Evolutionary conservation across 2,888 invertebrate genomes (phyloP), one percentile per base, ranked within the genome.

Genomic region (Calameuta idolon): DNA sequence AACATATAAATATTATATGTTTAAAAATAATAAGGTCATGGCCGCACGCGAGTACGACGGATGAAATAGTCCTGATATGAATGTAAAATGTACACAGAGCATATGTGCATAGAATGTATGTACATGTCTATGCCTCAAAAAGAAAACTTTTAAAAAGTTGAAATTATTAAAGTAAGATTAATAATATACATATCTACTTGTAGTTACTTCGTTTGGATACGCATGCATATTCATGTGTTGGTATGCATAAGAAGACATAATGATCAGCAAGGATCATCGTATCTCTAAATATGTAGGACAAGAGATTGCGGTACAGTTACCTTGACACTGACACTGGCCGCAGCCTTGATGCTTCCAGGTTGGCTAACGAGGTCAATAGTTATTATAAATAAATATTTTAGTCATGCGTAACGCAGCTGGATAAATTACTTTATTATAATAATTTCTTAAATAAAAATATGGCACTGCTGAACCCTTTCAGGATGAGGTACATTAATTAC

Each of bases 241-340:
- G 78, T 81, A 78, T 77, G 79, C 75, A 73, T 73, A 75, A 79
- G 23, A 34, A 34, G 35, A 35, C 74, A 73, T 34, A 76, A 40
- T 68, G 73, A 76, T 31, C 35, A n/a, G 73, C 76, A 76, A 69
- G 68, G 69, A 78, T 68, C 69, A 11, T 37, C 71, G 75, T 69
- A 74, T 55, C 33, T 69, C 78, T 78, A 78, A 76, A 78, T 78
- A 78, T 78, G 78, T 78, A 69, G 78, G 71, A 73, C 78, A 74
- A 40, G 55, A 69, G 75, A 78, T 76, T 76, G 84, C 80, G 85
- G 82, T 88, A 88, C 88, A 87, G 88, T 88, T 88, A 88, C 85
- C 83, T 85, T 85, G 84, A 84, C 86, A 86, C 83, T 55, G 74
- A 80, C 77, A 79, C 80, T 81, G 55, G 55, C 81, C 82, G 84